Percentiles rank a stretch among this genome's conserved stretches.
Evolutionary conservation across 2,797 vertebrate species (phyloP).

Genomic region (Poecilia velifera): DNA sequence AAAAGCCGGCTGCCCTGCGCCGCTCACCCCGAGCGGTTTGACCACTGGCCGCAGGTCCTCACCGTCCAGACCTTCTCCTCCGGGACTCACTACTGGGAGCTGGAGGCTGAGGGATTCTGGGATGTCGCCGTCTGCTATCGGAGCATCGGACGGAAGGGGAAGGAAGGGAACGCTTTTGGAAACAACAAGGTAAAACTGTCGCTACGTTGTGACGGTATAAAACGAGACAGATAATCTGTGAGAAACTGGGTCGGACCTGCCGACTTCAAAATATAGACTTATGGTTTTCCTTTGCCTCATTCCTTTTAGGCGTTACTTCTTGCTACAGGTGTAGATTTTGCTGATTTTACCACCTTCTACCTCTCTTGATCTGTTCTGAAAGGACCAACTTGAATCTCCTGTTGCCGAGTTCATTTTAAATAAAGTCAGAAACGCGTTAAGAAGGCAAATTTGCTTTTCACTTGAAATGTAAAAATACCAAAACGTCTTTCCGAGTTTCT

Average conservation of each 20-base stretch:
- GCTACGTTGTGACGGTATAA: no score
- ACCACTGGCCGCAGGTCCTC: conserved; percentile 82
- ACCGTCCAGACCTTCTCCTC: conserved; percentile 71
- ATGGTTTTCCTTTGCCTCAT: background rate
- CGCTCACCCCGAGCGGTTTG: conserved; percentile 73
- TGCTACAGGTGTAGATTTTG: background rate
- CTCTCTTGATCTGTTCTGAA: background rate
- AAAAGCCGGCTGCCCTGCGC: conserved; percentile 63
- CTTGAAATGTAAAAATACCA: background rate
- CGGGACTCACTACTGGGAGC: conserved; percentile 82
- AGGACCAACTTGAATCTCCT: background rate
- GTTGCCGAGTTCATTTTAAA: background rate
- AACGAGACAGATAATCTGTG: no score
- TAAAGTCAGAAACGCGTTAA: background rate
- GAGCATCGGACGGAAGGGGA: conserved; percentile 78
- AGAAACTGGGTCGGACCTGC: no score
- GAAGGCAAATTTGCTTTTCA: background rate
- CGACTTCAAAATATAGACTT: background rate
- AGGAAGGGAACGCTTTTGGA: conserved; percentile 78
- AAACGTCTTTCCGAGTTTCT: background rate
- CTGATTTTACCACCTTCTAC: background rate
- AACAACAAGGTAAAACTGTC: conserved; percentile 75
- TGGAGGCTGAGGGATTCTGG: conserved; percentile 82
- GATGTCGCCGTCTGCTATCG: conserved; percentile 77
- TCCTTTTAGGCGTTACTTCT: background rate